Evolutionary conservation across 2,113 vertebrate species (phyloP), one percentile per base, ranked within the genome.

Genomic region (Eulacestoma nigropectus): DNA sequence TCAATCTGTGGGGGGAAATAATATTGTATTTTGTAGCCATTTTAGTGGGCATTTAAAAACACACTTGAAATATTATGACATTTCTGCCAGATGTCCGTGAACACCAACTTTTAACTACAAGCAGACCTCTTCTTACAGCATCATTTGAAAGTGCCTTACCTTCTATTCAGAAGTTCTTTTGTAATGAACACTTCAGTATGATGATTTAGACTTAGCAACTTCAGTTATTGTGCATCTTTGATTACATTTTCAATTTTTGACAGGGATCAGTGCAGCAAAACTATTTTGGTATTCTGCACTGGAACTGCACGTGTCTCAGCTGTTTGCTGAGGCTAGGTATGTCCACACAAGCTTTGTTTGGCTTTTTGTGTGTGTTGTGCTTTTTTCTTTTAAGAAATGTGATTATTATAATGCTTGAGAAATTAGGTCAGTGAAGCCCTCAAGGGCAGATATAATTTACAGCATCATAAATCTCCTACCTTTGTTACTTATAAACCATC

Each of bases 1-100:
- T 99, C 97, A 99, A 81, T 97, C 99, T 99, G 97, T 65, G 97
- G 98, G 95, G 81, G 95, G 53, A 96, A 91, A 97, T 57, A 92
- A 57, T 60, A 93, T 33, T 91, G 42, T 90, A 49, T 91, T 96
- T 97, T 96, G 78, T 92, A 81, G 56, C 65, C 35, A 30, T 87
- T 79, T 73, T 86, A 96, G 41, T 26, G 35, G 41, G 14, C 52
- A 84, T 84, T 93, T 84, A 46, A 91, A 89, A 80, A 56, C 29
- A 49, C 21, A 56, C 4, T 42, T 67, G 33, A 94, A 92, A 49
- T 56, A 50, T 7, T 60, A 56, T 0, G 2, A 26, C 78, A 68
- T 62, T 21, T 90, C 35, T 90, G 27, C 29, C 33, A 77, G 22
- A 75, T 39, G 13, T 74, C 39, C 17, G 3, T 80, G 35, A 73